Evolutionary conservation across 1,140 invertebrate genomes (phyloP), one percentile per base, ranked within the genome.

Genomic region (Arctopsyche grandis): DNA sequence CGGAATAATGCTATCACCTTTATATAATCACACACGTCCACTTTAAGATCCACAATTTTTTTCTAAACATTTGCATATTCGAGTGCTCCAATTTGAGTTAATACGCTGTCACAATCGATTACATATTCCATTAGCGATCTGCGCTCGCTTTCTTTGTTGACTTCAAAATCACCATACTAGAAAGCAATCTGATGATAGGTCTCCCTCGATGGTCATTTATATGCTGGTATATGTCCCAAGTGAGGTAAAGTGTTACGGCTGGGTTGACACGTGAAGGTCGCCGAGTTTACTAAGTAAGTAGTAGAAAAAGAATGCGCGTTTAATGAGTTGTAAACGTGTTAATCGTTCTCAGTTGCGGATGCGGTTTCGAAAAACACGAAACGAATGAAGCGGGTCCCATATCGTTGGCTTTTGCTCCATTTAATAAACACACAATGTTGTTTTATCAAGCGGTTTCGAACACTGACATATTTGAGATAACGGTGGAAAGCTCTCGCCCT

Each of bases 351-450:
- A 19, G 16, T 19, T 60, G 9, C 56, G 56, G 56, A 60, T 60
- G 48, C 48, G 48, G 48, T 52, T 52, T 52, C 16, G 56, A 60
- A 60, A 21, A 60, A 60, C 21, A 21, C 56, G 16, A 38, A 38
- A 38, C 29, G 29, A 60, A 60, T 21, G 5, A 60, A 60, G 56
- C 56, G 56, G 56, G 56, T 60, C 56, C 56, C 48, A 52, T 52
- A 14, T 52, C 48, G 48, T 52, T 52, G 3, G 10, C 10, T 3
- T 52, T 52, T 52, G 12, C 16, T 52, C 16, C 48, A 14, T 52
- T 52, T 52, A 38, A 38, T 38, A 38, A 1, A 38, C 29, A 38
- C 7, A 38, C 29, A 4, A 38, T 38, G 29, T 52, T 52, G 10
- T 52, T 52, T 16, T 52, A 52, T 52, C 48, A 16, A 52, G 48